Evolutionary conservation across 2,797 vertebrate species (phyloP).

Genomic region (Phataginus tricuspis): DNA sequence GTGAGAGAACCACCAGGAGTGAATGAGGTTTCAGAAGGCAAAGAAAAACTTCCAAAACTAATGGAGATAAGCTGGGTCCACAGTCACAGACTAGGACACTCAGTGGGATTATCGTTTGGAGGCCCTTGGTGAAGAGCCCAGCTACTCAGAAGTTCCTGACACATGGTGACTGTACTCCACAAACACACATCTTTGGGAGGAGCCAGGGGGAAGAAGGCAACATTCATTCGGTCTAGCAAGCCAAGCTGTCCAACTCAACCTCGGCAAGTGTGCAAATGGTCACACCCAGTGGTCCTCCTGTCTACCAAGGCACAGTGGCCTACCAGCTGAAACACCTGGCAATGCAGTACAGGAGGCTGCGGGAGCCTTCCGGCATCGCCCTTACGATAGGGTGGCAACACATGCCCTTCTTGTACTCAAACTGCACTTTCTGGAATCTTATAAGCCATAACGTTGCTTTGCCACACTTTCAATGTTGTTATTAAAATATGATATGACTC

Average conservation of each 20-base stretch:
- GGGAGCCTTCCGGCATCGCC: background rate
- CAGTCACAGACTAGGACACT: background rate
- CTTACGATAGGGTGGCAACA: background rate
- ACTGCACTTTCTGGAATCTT: background rate
- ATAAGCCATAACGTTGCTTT: background rate
- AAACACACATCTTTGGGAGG: background rate
- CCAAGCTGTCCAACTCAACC: background rate
- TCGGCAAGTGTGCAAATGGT: background rate
- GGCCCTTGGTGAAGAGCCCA: background rate
- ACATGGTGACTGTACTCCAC: background rate
- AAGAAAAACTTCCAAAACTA: background rate
- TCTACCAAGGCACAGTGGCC: background rate
- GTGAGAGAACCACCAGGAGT: background rate
- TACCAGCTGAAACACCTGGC: background rate
- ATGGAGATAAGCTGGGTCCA: background rate
- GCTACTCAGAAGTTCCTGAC: background rate
- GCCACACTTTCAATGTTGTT: conserved; percentile 7
- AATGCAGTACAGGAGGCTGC: background rate
- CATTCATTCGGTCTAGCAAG: background rate
- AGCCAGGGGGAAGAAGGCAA: background rate
- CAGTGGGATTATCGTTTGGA: background rate
- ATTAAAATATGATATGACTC: background rate
- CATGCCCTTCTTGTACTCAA: background rate
- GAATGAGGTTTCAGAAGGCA: conserved; percentile 4
- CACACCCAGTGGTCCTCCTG: background rate